Base-by-base conservation (phyloP, 2,113 vertebrate species). In the Cyprinodon brontotheroides region DNA sequence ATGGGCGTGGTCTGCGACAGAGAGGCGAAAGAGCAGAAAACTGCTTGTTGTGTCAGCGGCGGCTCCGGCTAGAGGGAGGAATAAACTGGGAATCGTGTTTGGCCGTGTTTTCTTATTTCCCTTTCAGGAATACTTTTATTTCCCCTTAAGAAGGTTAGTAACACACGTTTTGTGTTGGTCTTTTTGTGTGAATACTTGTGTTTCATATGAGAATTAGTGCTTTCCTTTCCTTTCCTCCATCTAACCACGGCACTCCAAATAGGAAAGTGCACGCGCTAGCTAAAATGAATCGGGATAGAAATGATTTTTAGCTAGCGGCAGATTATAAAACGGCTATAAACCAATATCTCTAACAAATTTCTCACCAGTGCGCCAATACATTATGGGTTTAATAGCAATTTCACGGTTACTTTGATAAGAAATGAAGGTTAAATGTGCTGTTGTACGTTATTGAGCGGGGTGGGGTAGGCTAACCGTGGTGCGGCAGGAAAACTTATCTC, bases 191-290 rank as follows among this genome's bases (percentile, higher is more conserved):
- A 3, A 4, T 13, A 61, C 74, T 62, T 9, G 0, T 15, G 3
- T 15, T 3, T 61, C 15, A 39, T 63, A 40, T 36, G 12, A 15
- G 11, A 59, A 5, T 3, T 12, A 15, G 3, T 22, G 3, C 14
- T 81, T 50, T 67, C 11, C 11, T 81, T 50, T 67, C 11, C 11
- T 82, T 69, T 68, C 4, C 17, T 70, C 65, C 72, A 63, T 29
- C 48, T 39, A 72, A 68, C 68, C 65, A 11, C 73, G 75, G 68
- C 74, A 77, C 65, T 48, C 65, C 79, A 84, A 86, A 76, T 63
- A 67, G 70, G 80, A 85, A 92, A 91, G 88, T 93, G 88, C 85
- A 75, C 3, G 83, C 89, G 87, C 83, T 83, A 89, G 89, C 85
- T 89, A 82, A 89, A 89, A 85, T 85, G 72, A 89, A 84, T 78